phyloP scores from a whole-genome alignment of 2,797 vertebrate species.

The Poeciliopsis presidionis region DNA sequence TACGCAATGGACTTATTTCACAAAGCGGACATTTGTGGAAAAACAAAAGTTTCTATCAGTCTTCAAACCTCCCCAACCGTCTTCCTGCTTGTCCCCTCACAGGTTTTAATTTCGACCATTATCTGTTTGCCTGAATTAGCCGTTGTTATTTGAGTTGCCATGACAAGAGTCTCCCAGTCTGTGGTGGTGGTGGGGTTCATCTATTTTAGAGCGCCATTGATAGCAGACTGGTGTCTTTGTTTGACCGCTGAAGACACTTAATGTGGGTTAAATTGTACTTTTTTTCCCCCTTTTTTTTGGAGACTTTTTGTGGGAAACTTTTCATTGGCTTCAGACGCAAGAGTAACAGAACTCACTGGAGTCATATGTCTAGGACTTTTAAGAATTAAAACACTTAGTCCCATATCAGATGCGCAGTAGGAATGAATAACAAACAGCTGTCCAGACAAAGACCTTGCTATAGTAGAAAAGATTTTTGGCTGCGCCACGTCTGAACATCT shows the following conservation, averaged over 20 bases:
- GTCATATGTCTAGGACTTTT: neutral
- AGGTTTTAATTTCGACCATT: slow-evolving; percentile 11
- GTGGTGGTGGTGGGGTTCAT: neutral
- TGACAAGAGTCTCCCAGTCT: slow-evolving; percentile 30
- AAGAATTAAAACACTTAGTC: neutral
- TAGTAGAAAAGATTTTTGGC: slow-evolving; percentile 23
- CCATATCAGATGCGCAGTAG: slow-evolving; percentile 4
- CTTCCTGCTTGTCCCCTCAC: slow-evolving; percentile 11
- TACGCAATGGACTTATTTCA: neutral
- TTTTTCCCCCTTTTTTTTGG: neutral
- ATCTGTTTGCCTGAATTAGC: slow-evolving; percentile 38
- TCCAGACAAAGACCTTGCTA: slow-evolving; percentile 11
- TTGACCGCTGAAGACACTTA: slow-evolving; percentile 22
- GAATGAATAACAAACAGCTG: slow-evolving; percentile 18
- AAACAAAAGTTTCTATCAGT: neutral
- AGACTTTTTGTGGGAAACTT: neutral
- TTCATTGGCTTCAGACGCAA: neutral
- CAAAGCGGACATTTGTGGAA: neutral
- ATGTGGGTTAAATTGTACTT: neutral
- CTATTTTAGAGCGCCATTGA: slow-evolving; percentile 46
- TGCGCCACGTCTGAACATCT: slow-evolving; percentile 47
- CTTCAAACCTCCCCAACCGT: neutral
- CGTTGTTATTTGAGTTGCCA: slow-evolving; percentile 28
- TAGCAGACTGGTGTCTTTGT: slow-evolving; percentile 31
- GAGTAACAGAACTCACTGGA: neutral